Evolutionary conservation across 2,797 vertebrate species (phyloP).

Genomic region (Leptodactylus fallax): DNA sequence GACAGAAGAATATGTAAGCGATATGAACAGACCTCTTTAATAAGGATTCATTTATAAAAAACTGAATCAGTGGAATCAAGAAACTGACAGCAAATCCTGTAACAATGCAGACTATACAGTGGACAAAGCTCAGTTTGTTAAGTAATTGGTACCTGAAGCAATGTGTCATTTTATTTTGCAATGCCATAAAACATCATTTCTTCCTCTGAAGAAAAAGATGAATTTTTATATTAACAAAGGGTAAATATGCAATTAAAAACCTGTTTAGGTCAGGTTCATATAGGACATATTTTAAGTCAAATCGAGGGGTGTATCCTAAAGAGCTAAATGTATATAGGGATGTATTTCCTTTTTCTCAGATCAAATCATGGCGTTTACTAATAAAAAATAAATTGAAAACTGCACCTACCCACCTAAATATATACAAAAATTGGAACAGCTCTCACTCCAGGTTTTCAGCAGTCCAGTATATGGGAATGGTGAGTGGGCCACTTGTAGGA

Average conservation of each 20-base stretch:
- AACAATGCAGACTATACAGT: conserved; percentile 24
- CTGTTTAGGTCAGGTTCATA: not conserved
- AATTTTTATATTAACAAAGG: not conserved
- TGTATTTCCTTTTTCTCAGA: no score
- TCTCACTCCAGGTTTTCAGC: no score
- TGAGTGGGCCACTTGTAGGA: no score
- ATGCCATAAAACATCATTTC: not conserved
- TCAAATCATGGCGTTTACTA: no score
- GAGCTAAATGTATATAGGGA: not conserved
- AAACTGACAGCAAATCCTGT: not conserved
- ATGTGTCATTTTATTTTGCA: not conserved
- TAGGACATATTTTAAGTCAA: not conserved
- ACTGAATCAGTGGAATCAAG: conserved; percentile 25
- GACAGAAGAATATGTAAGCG: conserved; percentile 14
- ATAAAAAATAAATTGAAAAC: no score
- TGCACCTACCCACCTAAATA: no score
- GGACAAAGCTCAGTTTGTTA: conserved; percentile 14
- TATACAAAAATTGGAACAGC: no score
- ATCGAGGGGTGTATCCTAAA: not conserved
- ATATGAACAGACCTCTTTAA: conserved; percentile 33
- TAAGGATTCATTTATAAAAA: conserved; percentile 14
- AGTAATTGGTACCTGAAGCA: conserved; percentile 15
- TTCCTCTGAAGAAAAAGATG: not conserved
- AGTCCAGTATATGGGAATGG: no score
- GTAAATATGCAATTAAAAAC: not conserved